phyloP scores from a whole-genome alignment of 2,888 invertebrate genomes.

The Anarsia innoxiella region DNA sequence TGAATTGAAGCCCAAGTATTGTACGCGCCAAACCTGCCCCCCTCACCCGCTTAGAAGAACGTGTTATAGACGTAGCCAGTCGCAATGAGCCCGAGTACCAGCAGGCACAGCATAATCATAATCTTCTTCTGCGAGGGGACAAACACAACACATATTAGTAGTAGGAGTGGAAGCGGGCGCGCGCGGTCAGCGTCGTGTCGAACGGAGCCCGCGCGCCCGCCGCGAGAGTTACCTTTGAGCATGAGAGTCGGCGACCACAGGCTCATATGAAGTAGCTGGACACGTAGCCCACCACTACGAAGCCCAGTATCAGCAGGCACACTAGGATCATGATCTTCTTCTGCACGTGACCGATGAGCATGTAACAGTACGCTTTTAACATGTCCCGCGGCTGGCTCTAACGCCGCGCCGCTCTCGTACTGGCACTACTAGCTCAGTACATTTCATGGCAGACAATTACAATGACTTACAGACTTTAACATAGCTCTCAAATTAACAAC shows the following conservation, averaged over 20 bases:
- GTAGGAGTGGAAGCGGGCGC: constrained; percentile 47
- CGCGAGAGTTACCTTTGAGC: constrained; percentile 60
- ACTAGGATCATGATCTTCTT: constrained; percentile 95
- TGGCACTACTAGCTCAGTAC: background rate
- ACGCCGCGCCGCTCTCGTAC: background rate
- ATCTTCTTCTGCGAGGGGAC: constrained; percentile 90
- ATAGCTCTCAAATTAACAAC: constrained; percentile 10
- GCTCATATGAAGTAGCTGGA: constrained; percentile 77
- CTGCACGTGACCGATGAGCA: constrained; percentile 67
- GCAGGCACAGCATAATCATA: constrained; percentile 92
- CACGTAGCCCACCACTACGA: constrained; percentile 84
- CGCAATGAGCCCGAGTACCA: constrained; percentile 84
- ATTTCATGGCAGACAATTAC: too few species aligned
- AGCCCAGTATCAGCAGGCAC: constrained; percentile 89
- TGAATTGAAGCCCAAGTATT: constrained; percentile 39
- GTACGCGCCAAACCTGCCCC: constrained; percentile 68
- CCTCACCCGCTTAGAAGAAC: constrained; percentile 63
- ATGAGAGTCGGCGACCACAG: constrained; percentile 37
- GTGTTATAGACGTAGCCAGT: constrained; percentile 73
- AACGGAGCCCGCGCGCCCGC: constrained; percentile 24
- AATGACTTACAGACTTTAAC: background rate
- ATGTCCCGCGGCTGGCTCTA: constrained; percentile 27
- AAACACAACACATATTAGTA: constrained; percentile 68
- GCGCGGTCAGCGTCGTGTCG: constrained; percentile 18
- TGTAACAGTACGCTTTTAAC: constrained; percentile 69